Evolutionary conservation across 2,888 invertebrate species (phyloP).

Genomic region (Trimorus sp.): DNA sequence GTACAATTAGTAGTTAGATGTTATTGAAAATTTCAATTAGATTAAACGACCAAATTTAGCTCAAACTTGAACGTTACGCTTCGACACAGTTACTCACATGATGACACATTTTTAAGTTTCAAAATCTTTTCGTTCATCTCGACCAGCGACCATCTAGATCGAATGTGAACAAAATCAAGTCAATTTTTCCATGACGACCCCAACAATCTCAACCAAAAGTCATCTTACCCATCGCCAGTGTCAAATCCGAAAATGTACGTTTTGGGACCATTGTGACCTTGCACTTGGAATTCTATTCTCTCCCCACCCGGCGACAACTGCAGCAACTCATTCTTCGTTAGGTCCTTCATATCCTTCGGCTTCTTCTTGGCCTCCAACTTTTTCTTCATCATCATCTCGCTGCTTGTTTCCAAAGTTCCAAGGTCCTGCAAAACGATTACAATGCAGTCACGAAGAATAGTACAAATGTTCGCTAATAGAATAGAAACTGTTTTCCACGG

Average conservation of each 20-base stretch:
- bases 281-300: slow-evolving; percentile 89
- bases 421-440: slow-evolving; percentile 37
- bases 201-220: slow-evolving; percentile 14
- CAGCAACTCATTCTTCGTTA: too few relatives aligned
- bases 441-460: neutral
- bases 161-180: slow-evolving; percentile 21
- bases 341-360: slow-evolving; percentile 24
- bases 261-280: slow-evolving; percentile 91
- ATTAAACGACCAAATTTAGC: neutral
- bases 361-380: slow-evolving; percentile 14
- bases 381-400: slow-evolving; percentile 23
- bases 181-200: slow-evolving; percentile 14
- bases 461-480: neutral
- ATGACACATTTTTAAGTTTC: slow-evolving; percentile 6
- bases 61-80: neutral
- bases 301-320: slow-evolving; percentile 77
- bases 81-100: slow-evolving; percentile 46
- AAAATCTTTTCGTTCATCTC: slow-evolving; percentile 23
- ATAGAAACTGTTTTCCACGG: slow-evolving; percentile 15
- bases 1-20: too few relatives aligned
- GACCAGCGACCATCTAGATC: slow-evolving; percentile 31
- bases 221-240: slow-evolving; percentile 90
- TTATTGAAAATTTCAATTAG: neutral
- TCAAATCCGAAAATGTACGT: slow-evolving; percentile 93
- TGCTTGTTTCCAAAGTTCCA: slow-evolving; percentile 33